Conservation (phyloP, 2,113 vertebrate species). For the Nymphicus hollandicus region DNA sequence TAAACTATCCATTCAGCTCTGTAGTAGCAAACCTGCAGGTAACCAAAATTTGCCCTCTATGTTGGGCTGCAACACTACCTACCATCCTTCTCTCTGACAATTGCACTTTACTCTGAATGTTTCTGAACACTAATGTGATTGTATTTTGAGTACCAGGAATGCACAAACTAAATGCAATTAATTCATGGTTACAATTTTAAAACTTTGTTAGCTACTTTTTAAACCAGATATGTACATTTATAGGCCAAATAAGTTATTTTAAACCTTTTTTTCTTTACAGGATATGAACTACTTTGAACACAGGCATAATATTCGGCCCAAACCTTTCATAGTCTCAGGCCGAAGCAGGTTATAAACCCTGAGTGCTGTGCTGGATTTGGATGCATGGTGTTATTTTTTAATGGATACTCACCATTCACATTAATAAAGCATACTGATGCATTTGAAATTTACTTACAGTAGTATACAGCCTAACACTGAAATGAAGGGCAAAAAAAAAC, state of each 20-base stretch:
- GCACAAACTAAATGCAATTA: neutral
- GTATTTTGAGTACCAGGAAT: neutral
- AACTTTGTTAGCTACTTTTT: neutral
- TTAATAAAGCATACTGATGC: neutral
- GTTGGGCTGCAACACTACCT: neutral
- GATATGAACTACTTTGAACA: slow-evolving; percentile 90
- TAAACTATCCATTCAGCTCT: neutral
- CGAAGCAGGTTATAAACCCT: slow-evolving; percentile 83
- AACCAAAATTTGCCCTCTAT: neutral
- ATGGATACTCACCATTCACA: slow-evolving; percentile 29
- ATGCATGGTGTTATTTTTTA: slow-evolving; percentile 70
- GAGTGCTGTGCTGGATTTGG: slow-evolving; percentile 67
- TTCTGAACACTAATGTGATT: neutral
- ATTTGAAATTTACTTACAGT: neutral
- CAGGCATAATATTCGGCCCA: slow-evolving; percentile 89
- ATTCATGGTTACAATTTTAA: neutral
- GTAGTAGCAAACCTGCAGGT: neutral
- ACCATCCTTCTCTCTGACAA: neutral
- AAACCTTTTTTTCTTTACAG: slow-evolving; percentile 78
- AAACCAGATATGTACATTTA: neutral
- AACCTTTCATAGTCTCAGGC: slow-evolving; percentile 85
- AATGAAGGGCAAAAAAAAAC: neutral
- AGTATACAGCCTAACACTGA: neutral
- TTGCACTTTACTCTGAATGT: neutral
- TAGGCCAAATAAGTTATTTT: slow-evolving; percentile 39